Evolutionary conservation across 2,797 vertebrate species (phyloP).

Genomic region (Mionectes olivaceus): DNA sequence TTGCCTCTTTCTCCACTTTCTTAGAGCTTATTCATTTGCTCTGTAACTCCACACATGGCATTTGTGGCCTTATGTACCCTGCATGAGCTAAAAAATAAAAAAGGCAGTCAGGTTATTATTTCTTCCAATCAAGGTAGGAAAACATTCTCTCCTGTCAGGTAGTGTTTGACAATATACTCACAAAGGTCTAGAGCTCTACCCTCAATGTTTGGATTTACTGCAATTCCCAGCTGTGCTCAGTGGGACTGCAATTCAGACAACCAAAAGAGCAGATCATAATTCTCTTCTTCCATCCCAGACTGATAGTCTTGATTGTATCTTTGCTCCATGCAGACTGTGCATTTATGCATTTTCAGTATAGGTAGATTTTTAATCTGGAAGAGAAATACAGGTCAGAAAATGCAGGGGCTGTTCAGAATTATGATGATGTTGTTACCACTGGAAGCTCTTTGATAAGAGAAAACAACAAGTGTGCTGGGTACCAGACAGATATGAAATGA

Average conservation of each 20-base stretch:
- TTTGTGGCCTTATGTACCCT: neutral
- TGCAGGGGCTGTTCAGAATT: neutral
- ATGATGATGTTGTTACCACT: neutral
- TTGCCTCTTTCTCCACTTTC: neutral
- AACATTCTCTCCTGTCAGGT: neutral
- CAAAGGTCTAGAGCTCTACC: neutral
- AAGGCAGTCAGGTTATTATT: neutral
- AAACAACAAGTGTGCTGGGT: neutral
- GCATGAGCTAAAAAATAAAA: neutral
- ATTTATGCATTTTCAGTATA: neutral
- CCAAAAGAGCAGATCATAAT: neutral
- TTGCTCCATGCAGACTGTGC: neutral
- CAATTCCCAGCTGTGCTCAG: neutral
- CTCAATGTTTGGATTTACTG: neutral
- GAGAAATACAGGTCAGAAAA: constrained; percentile 8
- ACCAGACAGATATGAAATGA: neutral
- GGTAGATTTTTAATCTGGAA: neutral
- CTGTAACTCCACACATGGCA: neutral
- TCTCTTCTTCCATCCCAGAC: neutral
- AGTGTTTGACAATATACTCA: neutral
- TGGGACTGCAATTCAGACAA: neutral
- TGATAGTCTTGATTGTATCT: neutral
- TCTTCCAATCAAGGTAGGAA: neutral
- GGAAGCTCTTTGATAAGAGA: neutral
- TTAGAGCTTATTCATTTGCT: neutral